Conservation (phyloP, 2,113 vertebrate genomes). For the Lethenteron camtschaticum region DNA sequence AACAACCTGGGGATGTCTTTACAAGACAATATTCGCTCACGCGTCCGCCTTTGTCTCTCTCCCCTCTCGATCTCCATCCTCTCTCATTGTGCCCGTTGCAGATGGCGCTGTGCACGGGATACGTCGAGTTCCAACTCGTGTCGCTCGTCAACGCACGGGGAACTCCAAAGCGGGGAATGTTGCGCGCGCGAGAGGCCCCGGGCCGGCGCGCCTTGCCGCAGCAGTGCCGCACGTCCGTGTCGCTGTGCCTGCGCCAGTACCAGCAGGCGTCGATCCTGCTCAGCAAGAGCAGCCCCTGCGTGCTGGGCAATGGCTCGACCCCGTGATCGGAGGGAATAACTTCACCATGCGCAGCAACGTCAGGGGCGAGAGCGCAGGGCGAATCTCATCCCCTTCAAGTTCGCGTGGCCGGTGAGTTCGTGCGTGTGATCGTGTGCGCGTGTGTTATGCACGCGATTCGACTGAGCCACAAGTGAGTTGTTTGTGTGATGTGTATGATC, state of each 20-base stretch:
- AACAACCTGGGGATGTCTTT: too few relatives aligned
- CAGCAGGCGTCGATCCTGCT: not conserved
- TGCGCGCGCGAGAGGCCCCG: not conserved
- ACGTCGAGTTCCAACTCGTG: not conserved
- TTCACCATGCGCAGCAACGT: not conserved
- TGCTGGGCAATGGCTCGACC: slow-evolving; percentile 1
- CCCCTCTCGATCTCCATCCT: too few relatives aligned
- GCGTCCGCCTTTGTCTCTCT: too few relatives aligned
- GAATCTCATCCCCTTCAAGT: slow-evolving; percentile 4
- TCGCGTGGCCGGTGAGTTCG: slow-evolving; percentile 1
- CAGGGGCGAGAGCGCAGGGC: not conserved
- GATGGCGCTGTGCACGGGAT: not conserved
- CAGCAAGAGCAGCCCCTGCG: not conserved
- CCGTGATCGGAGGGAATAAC: not conserved
- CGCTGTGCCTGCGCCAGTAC: slow-evolving; percentile 3
- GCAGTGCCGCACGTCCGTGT: slow-evolving; percentile 2
- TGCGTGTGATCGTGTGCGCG: not conserved
- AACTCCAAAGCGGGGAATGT: not conserved
- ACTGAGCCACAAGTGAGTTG: too few relatives aligned
- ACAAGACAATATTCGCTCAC: too few relatives aligned
- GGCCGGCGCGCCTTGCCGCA: not conserved
- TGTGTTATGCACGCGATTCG: too few relatives aligned
- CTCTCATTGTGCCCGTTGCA: not conserved
- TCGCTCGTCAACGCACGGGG: slow-evolving; percentile 1
- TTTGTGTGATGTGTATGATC: too few relatives aligned